Base-by-base conservation (phyloP, 2,888 invertebrate genomes). In the Platycheirus rosarum region DNA sequence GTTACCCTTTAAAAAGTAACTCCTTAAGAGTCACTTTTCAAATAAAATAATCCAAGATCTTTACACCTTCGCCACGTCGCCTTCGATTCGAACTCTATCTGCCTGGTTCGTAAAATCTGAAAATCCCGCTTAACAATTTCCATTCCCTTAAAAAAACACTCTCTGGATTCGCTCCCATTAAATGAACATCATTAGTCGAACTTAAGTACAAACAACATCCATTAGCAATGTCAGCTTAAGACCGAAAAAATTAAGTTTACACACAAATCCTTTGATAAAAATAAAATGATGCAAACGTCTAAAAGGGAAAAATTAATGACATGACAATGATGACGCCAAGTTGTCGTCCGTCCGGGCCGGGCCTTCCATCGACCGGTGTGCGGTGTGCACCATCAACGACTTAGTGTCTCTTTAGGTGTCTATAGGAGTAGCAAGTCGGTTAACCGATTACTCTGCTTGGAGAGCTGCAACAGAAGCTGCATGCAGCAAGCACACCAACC, bases 321-420 rank as follows among this genome's bases (percentile, higher is more conserved):
- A 60, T 51, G 60, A 68, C 62, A 53, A 62, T 53, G 48, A 68
- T 68, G 78, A 73, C 78, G 73, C 78, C 73, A 78, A 65, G 13
- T 70, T 57, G 57, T 65, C 70, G 77, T 51, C 70, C 44, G 51
- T 62, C 13, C 23, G 11, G 23, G 14, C n/a, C 13, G 1, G 37
- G 2, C 18, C 18, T 8, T 8, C 18, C 14, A 42, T 16, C 42
- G 42, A 7, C 14, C 42, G 8, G 7, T 3, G 16, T 40, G 4
- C n/a, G 5, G 13, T 40, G 16, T 42, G 11, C 65, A 57, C 40
- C 76, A 49, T 63, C 65, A 37, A 77, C 70, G 57, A 48, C 66
- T 73, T 78, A 78, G 73, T 78, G 66, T 66, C 62, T 44, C 18
- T 14, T 29, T 44, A 44, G 46, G 57, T 26, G 44, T 57, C 16